phyloP scores from a whole-genome alignment of 2,113 vertebrate genomes.

The Esox niger region DNA sequence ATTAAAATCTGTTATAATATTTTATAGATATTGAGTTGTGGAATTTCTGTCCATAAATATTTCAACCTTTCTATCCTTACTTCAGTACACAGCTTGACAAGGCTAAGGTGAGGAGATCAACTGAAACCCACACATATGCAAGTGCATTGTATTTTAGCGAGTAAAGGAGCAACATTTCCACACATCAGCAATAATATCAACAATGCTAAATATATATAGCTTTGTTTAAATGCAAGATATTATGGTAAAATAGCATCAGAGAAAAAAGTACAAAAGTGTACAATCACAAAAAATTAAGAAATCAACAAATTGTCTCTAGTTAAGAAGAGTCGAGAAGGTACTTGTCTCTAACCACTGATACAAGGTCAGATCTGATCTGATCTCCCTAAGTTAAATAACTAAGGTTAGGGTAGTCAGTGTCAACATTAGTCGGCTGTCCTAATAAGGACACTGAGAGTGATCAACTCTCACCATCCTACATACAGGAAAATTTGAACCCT shows the following conservation, averaged over 20 bases:
- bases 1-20: background rate
- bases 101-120: background rate
- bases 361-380: background rate
- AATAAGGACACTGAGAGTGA: no score
- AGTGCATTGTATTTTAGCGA: constrained; percentile 12
- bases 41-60: background rate
- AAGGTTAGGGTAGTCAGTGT: no score
- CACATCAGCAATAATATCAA: constrained; percentile 12
- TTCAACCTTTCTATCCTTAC: no score
- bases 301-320: background rate
- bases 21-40: background rate
- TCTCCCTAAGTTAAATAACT: no score
- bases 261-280: background rate
- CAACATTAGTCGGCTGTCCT: no score
- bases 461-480: no score
- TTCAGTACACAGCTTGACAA: background rate
- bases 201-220: background rate
- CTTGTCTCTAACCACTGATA: background rate
- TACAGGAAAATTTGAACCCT: no score
- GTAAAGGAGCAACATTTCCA: constrained; percentile 14
- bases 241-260: background rate
- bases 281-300: no score
- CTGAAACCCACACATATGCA: constrained; percentile 1
- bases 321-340: background rate
- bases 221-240: constrained; percentile 18